Evolutionary conservation across 2,797 vertebrate genomes (phyloP).

Genomic region (Hyperoplus immaculatus): DNA sequence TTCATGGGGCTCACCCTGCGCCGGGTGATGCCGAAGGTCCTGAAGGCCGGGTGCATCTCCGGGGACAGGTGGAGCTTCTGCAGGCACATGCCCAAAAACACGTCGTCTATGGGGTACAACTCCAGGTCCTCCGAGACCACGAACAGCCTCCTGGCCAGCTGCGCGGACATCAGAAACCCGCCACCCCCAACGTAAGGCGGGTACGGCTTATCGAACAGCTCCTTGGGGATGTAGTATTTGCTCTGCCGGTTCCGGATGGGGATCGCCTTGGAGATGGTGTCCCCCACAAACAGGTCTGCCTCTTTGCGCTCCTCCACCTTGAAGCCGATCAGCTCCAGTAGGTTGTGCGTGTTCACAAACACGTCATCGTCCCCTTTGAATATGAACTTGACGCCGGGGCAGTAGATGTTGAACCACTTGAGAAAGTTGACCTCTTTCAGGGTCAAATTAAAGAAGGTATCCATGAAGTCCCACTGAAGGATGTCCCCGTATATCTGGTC

Average conservation of each 20-base stretch:
- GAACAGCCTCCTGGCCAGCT: conserved; percentile 78
- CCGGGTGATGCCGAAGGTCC: conserved; percentile 86
- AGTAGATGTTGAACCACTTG: conserved; percentile 88
- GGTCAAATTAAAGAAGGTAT: conserved; percentile 91
- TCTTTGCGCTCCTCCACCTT: conserved; percentile 71
- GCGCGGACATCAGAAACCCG: conserved; percentile 87
- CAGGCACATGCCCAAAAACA: conserved; percentile 92
- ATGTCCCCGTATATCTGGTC: conserved; percentile 87
- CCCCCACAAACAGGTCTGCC: conserved; percentile 86
- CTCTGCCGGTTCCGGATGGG: conserved; percentile 88
- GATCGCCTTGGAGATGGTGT: conserved; percentile 88
- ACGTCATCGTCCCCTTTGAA: conserved; percentile 93
- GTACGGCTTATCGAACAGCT: conserved; percentile 86
- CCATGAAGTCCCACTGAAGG: conserved; percentile 91
- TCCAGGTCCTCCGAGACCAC: conserved; percentile 81
- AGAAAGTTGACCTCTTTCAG: conserved; percentile 91
- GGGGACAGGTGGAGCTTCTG: conserved; percentile 80
- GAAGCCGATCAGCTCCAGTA: conserved; percentile 85
- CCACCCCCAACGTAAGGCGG: conserved; percentile 90
- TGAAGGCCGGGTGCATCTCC: conserved; percentile 86
- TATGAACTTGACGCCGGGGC: conserved; percentile 84
- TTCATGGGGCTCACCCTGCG: conserved; percentile 83
- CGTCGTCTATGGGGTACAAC: conserved; percentile 92
- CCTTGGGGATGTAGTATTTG: conserved; percentile 91
- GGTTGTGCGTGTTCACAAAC: conserved; percentile 89